These are phyloP conservation scores for Erebia aethiops DNA, from an alignment of 2,888 invertebrate species.

Conservation along the genomic window DNA sequence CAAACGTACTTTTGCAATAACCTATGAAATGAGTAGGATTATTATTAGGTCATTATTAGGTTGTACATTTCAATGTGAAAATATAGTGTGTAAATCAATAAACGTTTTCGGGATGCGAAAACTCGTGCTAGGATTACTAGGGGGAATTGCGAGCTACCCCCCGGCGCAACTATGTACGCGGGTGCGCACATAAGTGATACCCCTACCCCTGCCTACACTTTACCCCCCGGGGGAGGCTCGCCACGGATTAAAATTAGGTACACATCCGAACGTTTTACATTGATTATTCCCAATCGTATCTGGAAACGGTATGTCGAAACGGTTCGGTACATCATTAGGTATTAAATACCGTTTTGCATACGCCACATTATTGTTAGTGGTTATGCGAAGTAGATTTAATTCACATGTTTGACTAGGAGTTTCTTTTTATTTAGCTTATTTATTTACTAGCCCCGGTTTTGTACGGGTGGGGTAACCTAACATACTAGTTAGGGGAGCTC, in stretches of 20 bases:
- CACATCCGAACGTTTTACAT: constrained; percentile 50
- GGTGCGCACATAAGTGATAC: constrained; percentile 49
- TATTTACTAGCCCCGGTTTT: too few species aligned
- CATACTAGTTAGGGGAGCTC: too few species aligned
- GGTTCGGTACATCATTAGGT: constrained; percentile 6
- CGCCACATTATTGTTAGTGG: neutral
- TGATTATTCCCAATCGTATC: constrained; percentile 36
- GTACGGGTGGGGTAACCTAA: too few species aligned
- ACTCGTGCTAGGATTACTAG: constrained; percentile 5
- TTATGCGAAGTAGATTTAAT: neutral
- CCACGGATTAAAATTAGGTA: constrained; percentile 75
- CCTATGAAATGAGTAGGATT: too few species aligned
- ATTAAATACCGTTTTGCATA: constrained; percentile 2
- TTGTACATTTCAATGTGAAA: too few species aligned
- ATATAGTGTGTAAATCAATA: too few species aligned
- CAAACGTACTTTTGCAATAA: too few species aligned
- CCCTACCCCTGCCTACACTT: constrained; percentile 46
- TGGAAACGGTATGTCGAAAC: constrained; percentile 9
- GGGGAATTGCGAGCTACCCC: constrained; percentile 21
- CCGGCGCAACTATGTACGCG: constrained; percentile 65
- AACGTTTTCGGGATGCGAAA: too few species aligned
- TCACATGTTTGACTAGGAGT: neutral
- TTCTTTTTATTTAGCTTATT: too few species aligned
- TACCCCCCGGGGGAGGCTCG: constrained; percentile 53
- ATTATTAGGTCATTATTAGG: too few species aligned